Base-by-base conservation (phyloP, 53 echinoderm and acorn worm species). In the Antedon mediterranea region DNA sequence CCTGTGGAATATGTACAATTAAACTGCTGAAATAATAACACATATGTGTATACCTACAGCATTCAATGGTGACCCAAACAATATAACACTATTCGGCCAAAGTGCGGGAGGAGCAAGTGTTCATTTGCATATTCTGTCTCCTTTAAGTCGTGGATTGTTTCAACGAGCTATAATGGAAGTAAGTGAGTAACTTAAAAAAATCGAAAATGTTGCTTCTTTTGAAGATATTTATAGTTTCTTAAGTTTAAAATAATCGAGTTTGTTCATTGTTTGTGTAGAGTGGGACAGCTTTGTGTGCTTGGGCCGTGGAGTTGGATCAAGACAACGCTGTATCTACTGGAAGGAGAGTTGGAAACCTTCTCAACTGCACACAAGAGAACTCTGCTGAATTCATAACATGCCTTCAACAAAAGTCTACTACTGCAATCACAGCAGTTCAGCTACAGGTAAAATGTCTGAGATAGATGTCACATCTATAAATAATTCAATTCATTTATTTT, bases 61-160 rank as follows among this genome's bases (percentile, higher is more conserved):
- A 27, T 90, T 90, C 43, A 88, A 88, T 34, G 90, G 90, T 43
- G 88, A 90, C 72, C 88, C 90, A 8, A 73, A 77, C 37, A 73
- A 80, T 34, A 83, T 90, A 31, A 82, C 88, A 2, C 71, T 90
- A 43, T 90, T 90, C 37, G 90, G 90, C 23, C 85, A 90, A 83
- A 90, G 90, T 71, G 90, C 90, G 14, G 90, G 90, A 7, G 87
- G 71, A 15, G 80, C 83, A 13, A 90, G 90, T 37, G 85, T 88
- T 9, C 87, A 88, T 26, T 75, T 87, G 74, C 90, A 90, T 26
- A 74, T 90, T 15, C 37, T 90, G 0, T 82, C 85, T 27, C 77
- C 73, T 28, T 79, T 76, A 32, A 88, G 90, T 71, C 76, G 76
- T 28, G 76, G 43, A 13, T 88, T 86, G 43, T 90, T 90, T 76